phyloP scores from a whole-genome alignment of 2,113 vertebrate species.

The Cichladusa arquata region DNA sequence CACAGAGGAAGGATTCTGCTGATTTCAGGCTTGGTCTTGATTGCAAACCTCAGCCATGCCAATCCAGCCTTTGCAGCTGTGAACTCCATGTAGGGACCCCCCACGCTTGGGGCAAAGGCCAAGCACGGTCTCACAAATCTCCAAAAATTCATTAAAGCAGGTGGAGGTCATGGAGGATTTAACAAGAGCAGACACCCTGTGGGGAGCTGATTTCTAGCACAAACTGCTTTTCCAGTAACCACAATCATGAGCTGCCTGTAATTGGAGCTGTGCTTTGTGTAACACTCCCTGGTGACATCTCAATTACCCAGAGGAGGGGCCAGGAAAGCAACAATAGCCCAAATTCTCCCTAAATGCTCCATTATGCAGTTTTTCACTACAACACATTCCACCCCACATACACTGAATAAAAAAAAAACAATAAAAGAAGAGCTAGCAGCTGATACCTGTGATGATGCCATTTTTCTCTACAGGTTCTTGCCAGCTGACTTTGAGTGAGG shows the following conservation, averaged over 20 bases:
- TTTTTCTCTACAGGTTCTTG: conserved; percentile 91
- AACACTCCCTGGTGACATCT: neutral
- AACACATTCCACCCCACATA: neutral
- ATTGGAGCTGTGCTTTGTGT: neutral
- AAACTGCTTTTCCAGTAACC: neutral
- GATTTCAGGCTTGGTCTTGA: conserved; percentile 29
- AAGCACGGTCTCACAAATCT: neutral
- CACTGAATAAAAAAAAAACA: too few species aligned
- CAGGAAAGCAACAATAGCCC: neutral
- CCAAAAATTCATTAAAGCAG: neutral
- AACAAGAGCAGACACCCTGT: neutral
- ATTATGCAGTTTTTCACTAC: neutral
- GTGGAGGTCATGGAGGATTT: neutral
- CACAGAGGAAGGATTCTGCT: neutral
- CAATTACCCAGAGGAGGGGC: neutral
- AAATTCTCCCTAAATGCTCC: neutral
- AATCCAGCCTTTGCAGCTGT: neutral
- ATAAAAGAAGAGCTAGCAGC: neutral
- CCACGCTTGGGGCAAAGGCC: neutral
- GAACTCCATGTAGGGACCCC: neutral
- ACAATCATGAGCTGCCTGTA: neutral
- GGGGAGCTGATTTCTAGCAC: neutral
- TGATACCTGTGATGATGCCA: conserved; percentile 84
- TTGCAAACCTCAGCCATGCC: neutral
- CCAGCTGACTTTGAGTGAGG: conserved; percentile 95